Evolutionary conservation across 2,888 invertebrate genomes (phyloP), one percentile per base, ranked within the genome.

Genomic region (Mimas tiliae): DNA sequence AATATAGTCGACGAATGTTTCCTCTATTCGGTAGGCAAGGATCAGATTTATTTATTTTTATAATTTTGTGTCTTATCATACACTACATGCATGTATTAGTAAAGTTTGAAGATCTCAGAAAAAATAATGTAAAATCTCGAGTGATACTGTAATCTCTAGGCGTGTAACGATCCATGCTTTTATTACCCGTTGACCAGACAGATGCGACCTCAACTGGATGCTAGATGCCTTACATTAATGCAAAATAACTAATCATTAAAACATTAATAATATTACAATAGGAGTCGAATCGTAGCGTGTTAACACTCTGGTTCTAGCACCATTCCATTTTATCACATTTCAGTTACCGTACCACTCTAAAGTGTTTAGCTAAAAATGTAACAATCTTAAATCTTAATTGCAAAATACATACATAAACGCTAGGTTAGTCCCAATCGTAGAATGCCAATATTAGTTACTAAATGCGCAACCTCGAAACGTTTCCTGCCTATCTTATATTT

Each of bases 341-440:
- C 94, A 88, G 94, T 94, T 94, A 94, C 92, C 92, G 93, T 94
- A 94, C 94, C 94, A 93, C 93, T 93, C 94, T 94, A 94, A 58
- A 93, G 89, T 92, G 91, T 94, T 94, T 93, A 91, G 93, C 91
- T 94, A 94, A 93, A 93, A 92, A 89, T 94, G 91, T 93, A 94
- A 94, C 94, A 94, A 93, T 91, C 92, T 93, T 94, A 94, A 89
- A 88, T 82, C 84, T 91, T 93, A 93, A 93, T 93, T 91, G 89
- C 93, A 93, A 89, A 93, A 88, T 90, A 90, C 89, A 90, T 91
- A 90, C 89, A 90, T 93, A 92, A 90, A 91, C 90, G 91, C 93
- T 94, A 94, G 92, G 94, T 94, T 94, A 94, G 94, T 94, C 94
- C 94, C 94, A 93, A 94, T 93, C 93, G 92, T 92, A 93, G 91